Conservation (phyloP, 2,797 vertebrate genomes). For the Scolopax bukidnonensis region DNA sequence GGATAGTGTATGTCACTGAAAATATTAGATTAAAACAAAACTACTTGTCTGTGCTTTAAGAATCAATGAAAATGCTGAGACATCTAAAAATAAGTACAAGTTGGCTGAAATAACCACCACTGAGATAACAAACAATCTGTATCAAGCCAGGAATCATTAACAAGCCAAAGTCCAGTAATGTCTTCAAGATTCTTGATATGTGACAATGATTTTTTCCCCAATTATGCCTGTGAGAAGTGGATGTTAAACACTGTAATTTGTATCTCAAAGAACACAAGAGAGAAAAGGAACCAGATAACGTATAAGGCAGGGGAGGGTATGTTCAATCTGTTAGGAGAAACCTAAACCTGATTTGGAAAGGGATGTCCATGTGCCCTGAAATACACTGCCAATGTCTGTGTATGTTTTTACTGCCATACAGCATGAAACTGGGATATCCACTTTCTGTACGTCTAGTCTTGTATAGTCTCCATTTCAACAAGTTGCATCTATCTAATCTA, state of each 20-base stretch:
- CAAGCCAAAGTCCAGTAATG: not conserved
- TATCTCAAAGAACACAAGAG: not conserved
- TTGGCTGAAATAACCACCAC: not conserved
- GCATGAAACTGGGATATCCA: not conserved
- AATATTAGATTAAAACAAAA: conserved; percentile 6
- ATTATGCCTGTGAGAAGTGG: not conserved
- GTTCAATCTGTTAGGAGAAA: not conserved
- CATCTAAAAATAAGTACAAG: not conserved
- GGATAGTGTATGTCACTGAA: not conserved
- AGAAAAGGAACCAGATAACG: not conserved
- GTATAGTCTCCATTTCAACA: not conserved
- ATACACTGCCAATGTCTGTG: not conserved
- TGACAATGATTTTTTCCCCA: not conserved
- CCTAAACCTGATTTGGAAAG: not conserved
- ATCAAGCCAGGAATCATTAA: not conserved
- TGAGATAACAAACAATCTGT: not conserved
- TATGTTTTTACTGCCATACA: not conserved
- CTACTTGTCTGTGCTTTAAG: not conserved
- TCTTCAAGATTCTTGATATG: not conserved
- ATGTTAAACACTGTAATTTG: not conserved
- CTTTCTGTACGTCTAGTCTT: not conserved
- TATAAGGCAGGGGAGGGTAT: not conserved
- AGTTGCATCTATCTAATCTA: not conserved
- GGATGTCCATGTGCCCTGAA: not conserved
- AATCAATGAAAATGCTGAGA: not conserved